These are phyloP conservation scores for Sandelia bainsii DNA, from an alignment of 2,797 vertebrate genomes.

Conservation along the genomic window DNA sequence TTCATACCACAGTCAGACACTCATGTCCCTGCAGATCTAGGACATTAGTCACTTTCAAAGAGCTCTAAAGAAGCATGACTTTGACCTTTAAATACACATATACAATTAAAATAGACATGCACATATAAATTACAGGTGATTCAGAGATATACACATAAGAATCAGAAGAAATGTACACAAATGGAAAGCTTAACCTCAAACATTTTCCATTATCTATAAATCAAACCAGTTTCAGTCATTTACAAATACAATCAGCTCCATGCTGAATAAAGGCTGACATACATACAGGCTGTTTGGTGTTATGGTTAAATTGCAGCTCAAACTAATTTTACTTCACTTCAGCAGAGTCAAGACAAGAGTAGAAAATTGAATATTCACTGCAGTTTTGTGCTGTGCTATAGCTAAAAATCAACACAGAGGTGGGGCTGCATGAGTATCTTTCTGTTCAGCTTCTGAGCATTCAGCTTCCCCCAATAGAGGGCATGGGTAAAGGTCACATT, in stretches of 20 bases:
- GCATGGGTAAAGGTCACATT: conserved; percentile 47
- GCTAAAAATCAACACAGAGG: conserved; percentile 4
- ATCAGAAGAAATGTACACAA: conserved; percentile 1
- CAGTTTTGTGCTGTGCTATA: background rate
- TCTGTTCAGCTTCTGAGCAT: conserved; percentile 15
- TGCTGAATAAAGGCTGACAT: background rate
- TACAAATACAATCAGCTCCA: background rate
- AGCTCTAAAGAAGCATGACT: conserved; percentile 29
- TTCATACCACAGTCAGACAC: conserved; percentile 26
- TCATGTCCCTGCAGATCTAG: conserved; percentile 30
- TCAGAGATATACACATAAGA: background rate
- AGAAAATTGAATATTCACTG: conserved; percentile 11
- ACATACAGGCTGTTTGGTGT: background rate
- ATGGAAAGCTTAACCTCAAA: background rate
- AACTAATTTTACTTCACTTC: conserved; percentile 34
- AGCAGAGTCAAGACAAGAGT: background rate
- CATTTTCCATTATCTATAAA: too few relatives aligned
- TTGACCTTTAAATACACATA: conserved; percentile 36
- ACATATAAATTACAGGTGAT: conserved; percentile 18
- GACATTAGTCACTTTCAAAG: conserved; percentile 57
- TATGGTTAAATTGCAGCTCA: background rate
- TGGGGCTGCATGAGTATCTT: background rate
- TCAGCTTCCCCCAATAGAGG: conserved; percentile 12
- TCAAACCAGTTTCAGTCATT: background rate
- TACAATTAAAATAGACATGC: background rate